These are phyloP conservation scores for Pundamilia nyererei DNA, from an alignment of 2,113 vertebrate genomes.

Conservation along the genomic window DNA sequence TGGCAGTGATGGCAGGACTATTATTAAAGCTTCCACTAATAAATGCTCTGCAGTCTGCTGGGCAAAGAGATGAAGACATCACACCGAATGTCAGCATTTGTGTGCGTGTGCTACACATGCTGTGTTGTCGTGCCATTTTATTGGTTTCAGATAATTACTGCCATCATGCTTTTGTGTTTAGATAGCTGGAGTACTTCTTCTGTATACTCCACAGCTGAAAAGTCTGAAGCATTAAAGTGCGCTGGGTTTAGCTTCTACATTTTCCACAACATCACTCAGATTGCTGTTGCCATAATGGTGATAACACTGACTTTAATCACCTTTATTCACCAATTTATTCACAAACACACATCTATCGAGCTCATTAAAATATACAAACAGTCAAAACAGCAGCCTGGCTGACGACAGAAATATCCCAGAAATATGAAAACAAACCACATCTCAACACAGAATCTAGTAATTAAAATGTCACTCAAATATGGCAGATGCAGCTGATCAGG, in stretches of 20 bases:
- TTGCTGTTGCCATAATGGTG: neutral
- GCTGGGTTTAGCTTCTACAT: neutral
- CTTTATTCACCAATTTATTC: neutral
- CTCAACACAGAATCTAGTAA: neutral
- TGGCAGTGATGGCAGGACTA: neutral
- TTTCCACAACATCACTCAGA: neutral
- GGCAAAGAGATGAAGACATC: neutral
- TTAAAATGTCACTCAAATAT: neutral
- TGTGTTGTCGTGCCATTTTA: neutral
- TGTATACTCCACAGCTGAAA: neutral
- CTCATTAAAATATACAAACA: neutral
- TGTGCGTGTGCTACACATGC: neutral
- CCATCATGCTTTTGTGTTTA: neutral
- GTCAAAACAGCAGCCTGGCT: neutral
- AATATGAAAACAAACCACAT: neutral
- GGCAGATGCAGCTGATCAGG: neutral
- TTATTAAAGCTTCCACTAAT: conserved; percentile 23
- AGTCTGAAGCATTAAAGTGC: neutral
- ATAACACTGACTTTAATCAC: neutral
- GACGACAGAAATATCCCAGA: neutral
- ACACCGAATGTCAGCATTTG: neutral
- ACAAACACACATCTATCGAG: neutral
- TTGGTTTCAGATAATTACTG: neutral
- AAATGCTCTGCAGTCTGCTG: neutral
- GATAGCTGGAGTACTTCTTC: neutral